phyloP scores from a whole-genome alignment of 1,140 invertebrate species.

The Drosophila pectinifera region DNA sequence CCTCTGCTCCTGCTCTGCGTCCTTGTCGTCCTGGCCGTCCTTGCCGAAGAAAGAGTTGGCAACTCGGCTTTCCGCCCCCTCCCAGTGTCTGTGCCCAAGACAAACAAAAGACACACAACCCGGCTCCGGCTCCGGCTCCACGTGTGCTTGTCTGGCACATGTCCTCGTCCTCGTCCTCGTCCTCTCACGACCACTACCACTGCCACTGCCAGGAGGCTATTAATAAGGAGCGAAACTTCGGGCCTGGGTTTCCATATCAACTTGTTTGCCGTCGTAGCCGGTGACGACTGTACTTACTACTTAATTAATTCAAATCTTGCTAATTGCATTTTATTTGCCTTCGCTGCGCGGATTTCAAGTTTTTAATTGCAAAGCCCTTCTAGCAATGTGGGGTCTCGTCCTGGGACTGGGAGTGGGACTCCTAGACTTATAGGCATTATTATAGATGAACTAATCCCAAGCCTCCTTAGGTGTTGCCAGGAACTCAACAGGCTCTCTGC shows the following conservation, averaged over 20 bases:
- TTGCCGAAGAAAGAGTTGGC: conserved; percentile 64
- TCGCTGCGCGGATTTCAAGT: conserved; percentile 69
- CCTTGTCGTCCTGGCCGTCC: conserved; percentile 17
- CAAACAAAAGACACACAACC: conserved; percentile 71
- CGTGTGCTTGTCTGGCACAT: conserved; percentile 61
- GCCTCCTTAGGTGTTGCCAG: too few relatives aligned
- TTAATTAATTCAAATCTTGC: conserved; percentile 81
- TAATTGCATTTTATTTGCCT: conserved; percentile 82
- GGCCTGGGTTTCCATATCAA: conserved; percentile 35
- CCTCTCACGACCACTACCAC: conserved; percentile 9
- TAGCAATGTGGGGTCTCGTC: too few relatives aligned
- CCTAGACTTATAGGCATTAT: too few relatives aligned
- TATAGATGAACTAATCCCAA: too few relatives aligned
- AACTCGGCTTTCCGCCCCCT: not conserved
- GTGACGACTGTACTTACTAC: conserved; percentile 58
- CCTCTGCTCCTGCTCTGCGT: conserved; percentile 13
- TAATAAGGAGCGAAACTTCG: conserved; percentile 19
- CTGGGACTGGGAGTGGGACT: too few relatives aligned
- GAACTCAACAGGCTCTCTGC: too few relatives aligned
- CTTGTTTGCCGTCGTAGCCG: conserved; percentile 8
- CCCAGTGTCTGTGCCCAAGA: conserved; percentile 68
- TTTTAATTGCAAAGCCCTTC: conserved; percentile 62
- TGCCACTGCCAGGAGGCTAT: too few relatives aligned
- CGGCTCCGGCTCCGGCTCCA: conserved; percentile 15
- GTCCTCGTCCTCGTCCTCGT: conserved; percentile 47